These are phyloP conservation scores for Scaptomyza pallida DNA, from an alignment of 1,140 invertebrate genomes.

Conservation along the genomic window DNA sequence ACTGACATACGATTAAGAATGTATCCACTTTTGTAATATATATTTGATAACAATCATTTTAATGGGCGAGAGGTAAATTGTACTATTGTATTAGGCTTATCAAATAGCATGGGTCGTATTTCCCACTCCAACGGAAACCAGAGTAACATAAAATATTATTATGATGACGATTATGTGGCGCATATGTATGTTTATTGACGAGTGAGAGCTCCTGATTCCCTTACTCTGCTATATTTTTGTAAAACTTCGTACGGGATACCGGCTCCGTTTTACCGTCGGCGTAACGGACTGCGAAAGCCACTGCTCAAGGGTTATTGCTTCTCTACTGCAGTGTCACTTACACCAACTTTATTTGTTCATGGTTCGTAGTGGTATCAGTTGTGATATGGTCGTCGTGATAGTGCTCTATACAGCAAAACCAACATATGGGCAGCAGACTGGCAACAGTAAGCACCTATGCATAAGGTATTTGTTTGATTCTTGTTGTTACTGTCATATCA, in stretches of 20 bases:
- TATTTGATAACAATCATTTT: too few relatives aligned
- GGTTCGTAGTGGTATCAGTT: conserved; percentile 56
- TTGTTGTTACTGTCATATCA: conserved; percentile 23
- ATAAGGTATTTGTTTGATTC: conserved; percentile 27
- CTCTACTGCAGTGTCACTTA: conserved; percentile 35
- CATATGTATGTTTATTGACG: conserved; percentile 80
- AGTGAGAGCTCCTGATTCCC: conserved; percentile 45
- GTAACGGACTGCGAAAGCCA: conserved; percentile 7
- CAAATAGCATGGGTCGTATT: too few relatives aligned
- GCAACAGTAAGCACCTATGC: neutral
- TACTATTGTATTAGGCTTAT: too few relatives aligned
- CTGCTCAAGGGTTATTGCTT: conserved; percentile 2
- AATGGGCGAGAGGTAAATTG: too few relatives aligned
- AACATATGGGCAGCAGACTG: conserved; percentile 15
- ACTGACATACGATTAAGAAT: too few relatives aligned
- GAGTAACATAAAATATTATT: conserved; percentile 60
- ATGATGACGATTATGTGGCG: conserved; percentile 73
- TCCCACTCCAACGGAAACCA: conserved; percentile 7
- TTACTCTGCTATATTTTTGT: conserved; percentile 23
- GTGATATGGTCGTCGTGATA: conserved; percentile 55
- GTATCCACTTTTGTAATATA: too few relatives aligned
- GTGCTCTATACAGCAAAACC: conserved; percentile 37
- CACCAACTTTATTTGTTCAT: conserved; percentile 58
- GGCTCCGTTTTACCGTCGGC: neutral
- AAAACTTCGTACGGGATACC: conserved; percentile 49